Evolutionary conservation across 2,113 vertebrate genomes (phyloP).

Genomic region (Aegotheles bennettii): DNA sequence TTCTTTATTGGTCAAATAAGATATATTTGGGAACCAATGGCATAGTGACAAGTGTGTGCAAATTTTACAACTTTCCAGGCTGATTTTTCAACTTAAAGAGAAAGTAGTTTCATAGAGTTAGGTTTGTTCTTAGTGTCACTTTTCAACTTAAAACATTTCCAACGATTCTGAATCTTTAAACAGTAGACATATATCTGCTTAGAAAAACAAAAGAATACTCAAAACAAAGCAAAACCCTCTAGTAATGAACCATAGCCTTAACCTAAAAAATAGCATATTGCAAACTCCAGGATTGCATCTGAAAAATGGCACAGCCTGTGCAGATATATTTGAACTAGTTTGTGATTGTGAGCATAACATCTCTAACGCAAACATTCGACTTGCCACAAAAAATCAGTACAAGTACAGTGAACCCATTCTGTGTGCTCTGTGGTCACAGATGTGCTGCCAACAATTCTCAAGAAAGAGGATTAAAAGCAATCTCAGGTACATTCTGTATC

Average conservation of each 20-base stretch:
- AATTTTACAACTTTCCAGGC: not conserved
- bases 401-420: not conserved
- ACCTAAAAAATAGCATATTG: not conserved
- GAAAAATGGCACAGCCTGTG: not conserved
- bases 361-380: fast-evolving
- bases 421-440: not conserved
- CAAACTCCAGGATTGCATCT: not conserved
- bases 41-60: not conserved
- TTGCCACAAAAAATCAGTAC: not conserved
- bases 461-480: not conserved
- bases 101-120: not conserved
- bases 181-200: not conserved
- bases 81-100: not conserved
- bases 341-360: not conserved
- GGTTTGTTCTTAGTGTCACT: not conserved
- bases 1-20: not conserved
- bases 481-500: not conserved
- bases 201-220: not conserved
- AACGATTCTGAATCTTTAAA: not conserved
- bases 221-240: not conserved
- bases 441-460: not conserved
- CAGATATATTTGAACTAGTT: not conserved
- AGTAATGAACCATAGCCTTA: not conserved
- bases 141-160: not conserved
- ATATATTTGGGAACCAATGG: not conserved